Base-by-base conservation (phyloP, 1,140 invertebrate species). In the Galendromus occidentalis region DNA sequence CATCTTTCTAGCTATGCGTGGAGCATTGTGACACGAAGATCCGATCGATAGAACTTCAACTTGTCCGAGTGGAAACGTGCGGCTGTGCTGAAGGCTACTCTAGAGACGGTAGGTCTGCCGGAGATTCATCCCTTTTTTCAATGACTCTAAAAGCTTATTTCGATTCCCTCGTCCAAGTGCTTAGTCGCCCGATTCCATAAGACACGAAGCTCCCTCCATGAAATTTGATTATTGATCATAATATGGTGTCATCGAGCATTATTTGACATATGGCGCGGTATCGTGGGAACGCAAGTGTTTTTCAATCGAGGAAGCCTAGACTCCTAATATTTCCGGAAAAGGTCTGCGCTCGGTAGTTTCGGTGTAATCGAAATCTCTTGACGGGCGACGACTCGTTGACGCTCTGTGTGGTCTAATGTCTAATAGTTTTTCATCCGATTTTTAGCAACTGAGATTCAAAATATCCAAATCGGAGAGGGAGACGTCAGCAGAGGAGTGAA, bases 401-500 rank as follows among this genome's bases (percentile, higher is more conserved):
- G 17, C 42, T 17, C 42, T 44, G 14, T 44, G 42, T 17, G 42
- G n/a, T 44, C n/a, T 17, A 17, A 17, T 17, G n/a, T n/a, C 42
- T 17, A 44, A 17, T 44, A 17, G 17, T 44, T 17, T 44, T 17
- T 44, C n/a, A 17, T 17, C 42, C n/a, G 17, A 25, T 18, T 72
- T 78, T 66, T 74, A 92, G 91, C 90, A 1, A 96, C 92, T 2
- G 93, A 97, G 80, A 91, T 97, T 70, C 92, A 95, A 79, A 96
- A 93, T 74, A 93, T 96, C 75, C 92, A 98, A 80, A 87, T 97
- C 68, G 90, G 88, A 1, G 90, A 92, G 74, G 92, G 92, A 25
- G 88, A 95, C 78, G 83, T 93, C 47, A 80, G 82, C 55, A 82
- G 85, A 66, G 85, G 84, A 65, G 76, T 93, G 12, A 78, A 84